Percentiles rank a stretch among this genome's conserved stretches.
These are phyloP conservation scores for Nemopilema nomurai DNA, from an alignment of 30 jellyfish, hydroid and myxozoan genomes.

Conservation along the genomic window DNA sequence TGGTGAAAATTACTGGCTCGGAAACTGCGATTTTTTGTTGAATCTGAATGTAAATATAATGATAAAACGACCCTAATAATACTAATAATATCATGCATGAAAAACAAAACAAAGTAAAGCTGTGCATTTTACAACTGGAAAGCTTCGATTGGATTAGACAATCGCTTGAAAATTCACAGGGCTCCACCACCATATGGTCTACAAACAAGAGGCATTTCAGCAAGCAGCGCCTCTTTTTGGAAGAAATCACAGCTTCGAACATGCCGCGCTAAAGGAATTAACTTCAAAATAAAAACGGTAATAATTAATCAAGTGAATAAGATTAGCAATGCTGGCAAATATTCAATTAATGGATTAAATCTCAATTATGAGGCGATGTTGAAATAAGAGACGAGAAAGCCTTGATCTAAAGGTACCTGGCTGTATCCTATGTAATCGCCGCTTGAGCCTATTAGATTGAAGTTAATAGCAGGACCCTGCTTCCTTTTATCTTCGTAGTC, in stretches of 20 bases:
- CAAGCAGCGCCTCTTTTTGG: neutral
- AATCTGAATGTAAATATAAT: no score
- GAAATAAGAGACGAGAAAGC: neutral
- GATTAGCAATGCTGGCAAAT: neutral
- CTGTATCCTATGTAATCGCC: constrained; percentile 52
- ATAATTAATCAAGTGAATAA: neutral
- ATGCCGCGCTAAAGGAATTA: neutral
- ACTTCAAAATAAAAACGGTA: neutral
- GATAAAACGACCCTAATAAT: no score
- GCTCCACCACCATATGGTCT: neutral
- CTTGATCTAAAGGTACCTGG: constrained; percentile 22
- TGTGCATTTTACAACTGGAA: neutral
- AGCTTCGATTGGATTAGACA: neutral
- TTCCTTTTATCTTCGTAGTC: constrained; percentile 10
- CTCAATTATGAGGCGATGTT: neutral
- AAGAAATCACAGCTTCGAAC: neutral
- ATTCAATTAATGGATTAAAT: neutral
- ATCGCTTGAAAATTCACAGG: neutral
- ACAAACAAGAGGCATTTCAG: neutral
- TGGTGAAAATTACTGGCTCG: no score
- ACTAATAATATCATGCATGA: no score
- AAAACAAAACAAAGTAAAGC: neutral
- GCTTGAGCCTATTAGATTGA: constrained; percentile 21
- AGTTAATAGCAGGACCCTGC: constrained; percentile 60
- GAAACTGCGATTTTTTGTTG: no score